Evolutionary conservation across 2,113 vertebrate genomes (phyloP).

Genomic region (Fulmarus glacialis): DNA sequence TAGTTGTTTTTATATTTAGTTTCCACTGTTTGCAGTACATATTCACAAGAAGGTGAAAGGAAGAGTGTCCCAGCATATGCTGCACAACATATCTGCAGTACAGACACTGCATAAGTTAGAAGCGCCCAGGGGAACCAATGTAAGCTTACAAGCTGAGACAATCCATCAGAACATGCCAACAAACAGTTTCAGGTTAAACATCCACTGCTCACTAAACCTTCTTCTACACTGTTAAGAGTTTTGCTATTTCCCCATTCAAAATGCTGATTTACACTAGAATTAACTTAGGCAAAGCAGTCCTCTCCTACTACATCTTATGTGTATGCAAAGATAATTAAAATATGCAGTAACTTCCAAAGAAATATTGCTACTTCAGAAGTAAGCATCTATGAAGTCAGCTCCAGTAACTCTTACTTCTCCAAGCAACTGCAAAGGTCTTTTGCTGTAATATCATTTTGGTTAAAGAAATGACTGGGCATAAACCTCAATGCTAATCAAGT

Average conservation of each 20-base stretch:
- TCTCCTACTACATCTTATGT: neutral
- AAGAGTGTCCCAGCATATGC: neutral
- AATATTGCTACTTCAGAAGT: neutral
- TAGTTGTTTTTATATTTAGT: neutral
- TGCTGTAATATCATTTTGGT: neutral
- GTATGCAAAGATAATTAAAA: neutral
- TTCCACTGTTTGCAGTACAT: neutral
- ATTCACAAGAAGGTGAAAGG: neutral
- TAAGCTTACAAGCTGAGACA: neutral
- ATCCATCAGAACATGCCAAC: neutral
- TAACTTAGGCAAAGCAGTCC: neutral
- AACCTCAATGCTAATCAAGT: neutral
- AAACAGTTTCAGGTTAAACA: neutral
- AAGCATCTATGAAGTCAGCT: neutral
- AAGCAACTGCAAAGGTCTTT: neutral
- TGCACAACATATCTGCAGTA: neutral
- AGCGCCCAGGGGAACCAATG: fast-evolving
- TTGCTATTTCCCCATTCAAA: neutral
- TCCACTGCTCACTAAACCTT: neutral
- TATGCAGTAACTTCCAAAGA: neutral
- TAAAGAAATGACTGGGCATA: neutral
- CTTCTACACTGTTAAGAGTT: neutral
- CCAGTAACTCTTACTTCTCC: constrained; percentile 14
- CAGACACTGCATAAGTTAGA: fast-evolving
- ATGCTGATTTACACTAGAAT: neutral